A percentile compares a stretch with the other conserved stretches of the same genome.
Evolutionary conservation across 2,113 vertebrate species (phyloP).

Genomic region (Aspidoscelis tigris): DNA sequence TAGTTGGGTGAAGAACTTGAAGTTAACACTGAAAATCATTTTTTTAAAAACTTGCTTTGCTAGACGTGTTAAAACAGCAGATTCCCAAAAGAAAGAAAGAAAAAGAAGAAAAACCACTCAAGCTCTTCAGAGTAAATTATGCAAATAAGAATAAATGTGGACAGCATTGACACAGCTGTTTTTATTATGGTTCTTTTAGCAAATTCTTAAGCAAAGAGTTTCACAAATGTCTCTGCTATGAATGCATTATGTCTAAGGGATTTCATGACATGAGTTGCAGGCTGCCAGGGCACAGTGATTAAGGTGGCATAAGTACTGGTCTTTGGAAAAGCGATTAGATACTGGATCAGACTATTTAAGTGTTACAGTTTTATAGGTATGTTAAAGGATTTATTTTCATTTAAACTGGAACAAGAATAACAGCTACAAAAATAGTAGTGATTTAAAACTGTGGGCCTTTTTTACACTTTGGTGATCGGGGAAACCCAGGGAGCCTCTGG

Average conservation of each 20-base stretch:
- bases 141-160: slow-evolving; percentile 23
- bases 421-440: background rate
- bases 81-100: background rate
- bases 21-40: slow-evolving; percentile 11
- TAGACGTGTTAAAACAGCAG: background rate
- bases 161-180: slow-evolving; percentile 39
- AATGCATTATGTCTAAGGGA: slow-evolving; percentile 42
- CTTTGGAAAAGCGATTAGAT: slow-evolving; percentile 32
- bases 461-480: too few species aligned
- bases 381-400: background rate
- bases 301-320: slow-evolving; percentile 9
- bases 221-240: slow-evolving; percentile 45
- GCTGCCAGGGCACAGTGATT: slow-evolving; percentile 27
- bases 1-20: background rate
- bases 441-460: background rate
- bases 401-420: background rate
- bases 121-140: slow-evolving; percentile 24
- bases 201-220: slow-evolving; percentile 47
- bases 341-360: background rate
- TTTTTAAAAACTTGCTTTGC: background rate
- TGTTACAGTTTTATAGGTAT: slow-evolving; percentile 1
- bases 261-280: slow-evolving; percentile 43
- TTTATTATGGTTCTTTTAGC: slow-evolving; percentile 47
- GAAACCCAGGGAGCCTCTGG: too few species aligned
- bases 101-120: background rate